Percentiles rank a stretch among this genome's conserved stretches.
Evolutionary conservation across 2,797 vertebrate species (phyloP).

Genomic region (Percopsis omiscomaycus): DNA sequence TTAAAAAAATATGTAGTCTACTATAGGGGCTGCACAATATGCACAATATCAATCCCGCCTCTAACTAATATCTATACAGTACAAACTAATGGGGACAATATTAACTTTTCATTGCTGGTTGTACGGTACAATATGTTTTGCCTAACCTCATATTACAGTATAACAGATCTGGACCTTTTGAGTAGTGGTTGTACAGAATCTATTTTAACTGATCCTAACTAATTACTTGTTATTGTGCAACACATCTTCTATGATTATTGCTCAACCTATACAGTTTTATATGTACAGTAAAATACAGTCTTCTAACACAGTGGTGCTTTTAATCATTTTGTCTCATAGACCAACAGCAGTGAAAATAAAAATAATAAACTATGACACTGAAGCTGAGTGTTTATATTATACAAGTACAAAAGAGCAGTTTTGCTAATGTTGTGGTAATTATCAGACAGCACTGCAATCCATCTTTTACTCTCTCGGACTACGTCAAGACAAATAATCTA

Average conservation of each 20-base stretch:
- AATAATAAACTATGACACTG: conserved; percentile 28
- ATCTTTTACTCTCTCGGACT: conserved; percentile 8
- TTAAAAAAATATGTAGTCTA: conserved; percentile 2
- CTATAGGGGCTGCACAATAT: conserved; percentile 14
- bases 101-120: conserved; percentile 30
- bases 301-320: conserved; percentile 46
- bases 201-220: conserved; percentile 31
- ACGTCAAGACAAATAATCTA: conserved; percentile 24
- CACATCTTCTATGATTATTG: conserved; percentile 37
- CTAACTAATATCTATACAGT: conserved; percentile 27
- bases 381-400: conserved; percentile 21
- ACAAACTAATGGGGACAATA: conserved; percentile 37
- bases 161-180: not conserved
- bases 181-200: conserved; percentile 7
- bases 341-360: conserved; percentile 29
- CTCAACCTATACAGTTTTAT: conserved; percentile 40
- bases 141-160: conserved; percentile 26
- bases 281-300: conserved; percentile 43
- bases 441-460: conserved; percentile 1
- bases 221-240: conserved; percentile 26
- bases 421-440: conserved; percentile 10
- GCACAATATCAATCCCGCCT: conserved; percentile 31
- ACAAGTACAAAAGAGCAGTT: conserved; percentile 19
- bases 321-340: conserved; percentile 46
- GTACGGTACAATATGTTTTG: conserved; percentile 26